Conservation (phyloP, 2,888 invertebrate species). For the Magallana nippona region DNA sequence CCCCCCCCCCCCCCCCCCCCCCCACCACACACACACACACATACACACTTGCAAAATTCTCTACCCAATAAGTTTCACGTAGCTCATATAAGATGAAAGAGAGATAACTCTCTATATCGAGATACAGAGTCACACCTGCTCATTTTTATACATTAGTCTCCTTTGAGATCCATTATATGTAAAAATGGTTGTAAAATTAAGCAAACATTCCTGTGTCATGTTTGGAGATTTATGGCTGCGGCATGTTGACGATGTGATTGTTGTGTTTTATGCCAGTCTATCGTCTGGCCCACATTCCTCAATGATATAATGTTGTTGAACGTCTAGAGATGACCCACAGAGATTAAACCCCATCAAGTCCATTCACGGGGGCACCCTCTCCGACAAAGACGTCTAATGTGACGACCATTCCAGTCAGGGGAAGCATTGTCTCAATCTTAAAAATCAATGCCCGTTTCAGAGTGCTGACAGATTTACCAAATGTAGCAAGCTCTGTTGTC, state of each 20-base stretch:
- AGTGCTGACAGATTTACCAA: not conserved
- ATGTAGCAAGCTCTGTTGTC: too few species aligned
- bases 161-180: too few species aligned
- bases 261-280: not conserved
- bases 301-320: slow-evolving; percentile 12
- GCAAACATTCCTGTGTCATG: slow-evolving; percentile 5
- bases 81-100: too few species aligned
- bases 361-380: not conserved
- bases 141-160: not conserved
- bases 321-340: not conserved
- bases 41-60: too few species aligned
- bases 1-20: too few species aligned
- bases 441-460: not conserved
- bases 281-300: not conserved
- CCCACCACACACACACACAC: too few species aligned
- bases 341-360: not conserved
- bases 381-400: not conserved
- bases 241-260: not conserved
- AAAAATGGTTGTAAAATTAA: not conserved
- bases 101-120: too few species aligned
- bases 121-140: not conserved
- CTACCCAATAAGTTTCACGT: too few species aligned
- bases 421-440: not conserved
- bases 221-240: slow-evolving; percentile 3
- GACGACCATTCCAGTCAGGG: not conserved